Evolutionary conservation across 2,113 vertebrate genomes (phyloP).

Genomic region (Strigops habroptila): DNA sequence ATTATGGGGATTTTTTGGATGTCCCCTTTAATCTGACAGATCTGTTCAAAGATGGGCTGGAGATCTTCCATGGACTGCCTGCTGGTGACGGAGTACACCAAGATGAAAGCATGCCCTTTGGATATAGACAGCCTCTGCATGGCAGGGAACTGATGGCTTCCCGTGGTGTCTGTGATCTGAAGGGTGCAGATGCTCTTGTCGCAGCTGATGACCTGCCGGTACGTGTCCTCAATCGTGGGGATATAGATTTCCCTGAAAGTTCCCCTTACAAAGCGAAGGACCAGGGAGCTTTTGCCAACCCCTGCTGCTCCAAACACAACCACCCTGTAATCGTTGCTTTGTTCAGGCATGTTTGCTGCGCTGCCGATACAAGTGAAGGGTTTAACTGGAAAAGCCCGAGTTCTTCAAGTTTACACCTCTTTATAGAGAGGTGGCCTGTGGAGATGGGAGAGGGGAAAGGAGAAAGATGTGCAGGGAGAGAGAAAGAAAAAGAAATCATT

Average conservation of each 20-base stretch:
- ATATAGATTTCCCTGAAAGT: slow-evolving; percentile 71
- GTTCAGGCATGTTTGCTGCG: slow-evolving; percentile 64
- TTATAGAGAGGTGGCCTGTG: background rate
- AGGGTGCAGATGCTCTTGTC: slow-evolving; percentile 77
- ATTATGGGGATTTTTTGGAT: slow-evolving; percentile 57
- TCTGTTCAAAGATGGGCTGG: slow-evolving; percentile 72
- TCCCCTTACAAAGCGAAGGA: slow-evolving; percentile 70
- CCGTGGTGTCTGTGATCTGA: slow-evolving; percentile 77
- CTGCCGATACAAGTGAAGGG: background rate
- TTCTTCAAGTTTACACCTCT: background rate
- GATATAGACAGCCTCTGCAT: slow-evolving; percentile 78
- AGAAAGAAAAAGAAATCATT: background rate
- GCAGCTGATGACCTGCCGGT: slow-evolving; percentile 77
- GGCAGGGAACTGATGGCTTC: slow-evolving; percentile 77
- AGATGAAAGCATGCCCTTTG: slow-evolving; percentile 75
- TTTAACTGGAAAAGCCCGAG: background rate
- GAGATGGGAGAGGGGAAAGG: background rate
- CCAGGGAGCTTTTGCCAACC: slow-evolving; percentile 76
- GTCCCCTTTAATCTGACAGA: slow-evolving; percentile 74
- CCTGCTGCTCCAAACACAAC: slow-evolving; percentile 71
- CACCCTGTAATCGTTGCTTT: slow-evolving; percentile 72
- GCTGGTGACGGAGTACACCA: slow-evolving; percentile 74
- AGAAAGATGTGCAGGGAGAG: background rate
- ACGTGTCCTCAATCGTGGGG: slow-evolving; percentile 74
- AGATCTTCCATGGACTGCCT: slow-evolving; percentile 74